Percentiles rank a stretch among this genome's conserved stretches.
Conservation (phyloP, 1,140 invertebrate genomes). For the Drosophila aff. region DNA sequence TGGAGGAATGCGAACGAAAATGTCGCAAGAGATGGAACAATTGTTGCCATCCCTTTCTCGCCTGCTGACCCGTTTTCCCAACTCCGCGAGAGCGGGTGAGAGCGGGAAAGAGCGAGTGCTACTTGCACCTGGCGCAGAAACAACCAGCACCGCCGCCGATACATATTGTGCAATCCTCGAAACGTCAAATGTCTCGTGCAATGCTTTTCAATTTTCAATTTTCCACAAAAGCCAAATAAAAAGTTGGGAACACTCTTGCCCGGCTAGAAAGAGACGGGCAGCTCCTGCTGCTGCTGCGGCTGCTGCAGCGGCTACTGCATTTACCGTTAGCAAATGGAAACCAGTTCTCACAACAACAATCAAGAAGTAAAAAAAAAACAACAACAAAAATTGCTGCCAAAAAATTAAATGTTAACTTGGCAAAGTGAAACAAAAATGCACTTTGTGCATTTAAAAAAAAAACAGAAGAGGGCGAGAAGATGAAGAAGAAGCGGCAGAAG, state of each 20-base stretch:
- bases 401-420: slow-evolving; percentile 51
- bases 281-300: slow-evolving; percentile 5
- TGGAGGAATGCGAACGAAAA: slow-evolving; percentile 42
- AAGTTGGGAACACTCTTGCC: slow-evolving; percentile 60
- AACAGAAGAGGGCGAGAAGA: background rate
- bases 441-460: slow-evolving; percentile 19
- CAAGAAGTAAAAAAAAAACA: slow-evolving; percentile 18
- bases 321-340: slow-evolving; percentile 47
- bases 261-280: slow-evolving; percentile 21
- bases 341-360: slow-evolving; percentile 53
- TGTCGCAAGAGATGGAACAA: slow-evolving; percentile 49
- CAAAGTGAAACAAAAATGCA: slow-evolving; percentile 45
- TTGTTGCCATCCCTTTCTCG: slow-evolving; percentile 21
- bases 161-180: slow-evolving; percentile 61
- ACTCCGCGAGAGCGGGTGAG: slow-evolving; percentile 1
- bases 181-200: slow-evolving; percentile 62
- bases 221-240: slow-evolving; percentile 72
- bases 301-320: slow-evolving; percentile 28
- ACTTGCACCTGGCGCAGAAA: slow-evolving; percentile 38
- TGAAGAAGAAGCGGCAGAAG: slow-evolving; percentile 16
- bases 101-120: slow-evolving; percentile 4
- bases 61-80: slow-evolving; percentile 34
- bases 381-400: slow-evolving; percentile 34
- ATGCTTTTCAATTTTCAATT: slow-evolving; percentile 70
- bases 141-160: slow-evolving; percentile 2